phyloP scores from a whole-genome alignment of 2,797 vertebrate genomes.

The Rhinatrema bivittatum region DNA sequence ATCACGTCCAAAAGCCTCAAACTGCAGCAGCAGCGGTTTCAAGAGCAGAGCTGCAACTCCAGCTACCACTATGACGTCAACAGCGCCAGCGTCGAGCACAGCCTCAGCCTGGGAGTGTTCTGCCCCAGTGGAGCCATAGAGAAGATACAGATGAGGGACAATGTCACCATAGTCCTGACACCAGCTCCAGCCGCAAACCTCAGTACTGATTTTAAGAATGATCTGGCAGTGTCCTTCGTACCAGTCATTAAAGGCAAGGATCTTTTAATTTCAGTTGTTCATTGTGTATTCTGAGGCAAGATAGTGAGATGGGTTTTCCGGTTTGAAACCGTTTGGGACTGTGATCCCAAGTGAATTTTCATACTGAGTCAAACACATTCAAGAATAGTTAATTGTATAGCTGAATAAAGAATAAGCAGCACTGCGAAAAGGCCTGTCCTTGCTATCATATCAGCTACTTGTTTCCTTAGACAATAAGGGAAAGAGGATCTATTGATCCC shows the following conservation, averaged over 20 bases:
- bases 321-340: too few relatives aligned
- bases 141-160: constrained; percentile 72
- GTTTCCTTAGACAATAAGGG: too few relatives aligned
- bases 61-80: constrained; percentile 49
- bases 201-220: constrained; percentile 31
- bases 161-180: constrained; percentile 60
- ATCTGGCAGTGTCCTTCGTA: constrained; percentile 64
- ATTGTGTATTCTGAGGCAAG: too few relatives aligned
- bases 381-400: too few relatives aligned
- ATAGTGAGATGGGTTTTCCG: too few relatives aligned
- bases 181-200: constrained; percentile 26
- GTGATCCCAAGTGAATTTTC: too few relatives aligned
- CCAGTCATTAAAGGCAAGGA: constrained; percentile 67
- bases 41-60: constrained; percentile 54
- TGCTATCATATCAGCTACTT: too few relatives aligned
- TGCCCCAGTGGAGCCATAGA: constrained; percentile 67
- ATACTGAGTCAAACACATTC: too few relatives aligned
- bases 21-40: constrained; percentile 61
- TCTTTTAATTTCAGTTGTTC: not conserved
- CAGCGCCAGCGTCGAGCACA: constrained; percentile 34
- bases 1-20: constrained; percentile 49
- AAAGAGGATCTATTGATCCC: too few relatives aligned
- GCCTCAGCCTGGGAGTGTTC: constrained; percentile 64
- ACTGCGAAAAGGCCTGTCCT: too few relatives aligned
- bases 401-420: too few relatives aligned